These are phyloP conservation scores for Tinea semifulvella DNA, from an alignment of 2,888 invertebrate species.

Conservation along the genomic window DNA sequence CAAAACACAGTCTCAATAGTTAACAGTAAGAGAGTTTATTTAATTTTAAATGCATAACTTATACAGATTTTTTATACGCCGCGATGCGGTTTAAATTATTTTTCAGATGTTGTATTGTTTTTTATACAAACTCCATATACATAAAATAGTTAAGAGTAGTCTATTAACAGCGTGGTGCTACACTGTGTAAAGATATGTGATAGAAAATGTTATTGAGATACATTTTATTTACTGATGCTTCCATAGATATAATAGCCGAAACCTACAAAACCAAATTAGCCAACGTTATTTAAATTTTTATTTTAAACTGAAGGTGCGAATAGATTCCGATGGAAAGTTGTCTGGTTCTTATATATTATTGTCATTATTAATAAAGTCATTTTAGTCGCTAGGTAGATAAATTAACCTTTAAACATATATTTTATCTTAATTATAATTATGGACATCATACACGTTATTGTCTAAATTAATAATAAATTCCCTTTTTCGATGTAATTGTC, in stretches of 20 bases:
- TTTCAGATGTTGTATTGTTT: conserved; percentile 61
- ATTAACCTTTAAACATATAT: neutral
- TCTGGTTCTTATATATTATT: no score
- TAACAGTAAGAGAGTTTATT: conserved; percentile 61
- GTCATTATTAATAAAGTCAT: conserved; percentile 2
- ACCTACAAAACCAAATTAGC: neutral
- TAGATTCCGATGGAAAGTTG: neutral
- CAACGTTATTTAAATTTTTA: neutral
- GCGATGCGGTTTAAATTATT: conserved; percentile 51
- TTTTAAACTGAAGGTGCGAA: neutral
- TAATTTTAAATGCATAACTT: conserved; percentile 59
- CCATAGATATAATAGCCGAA: conserved; percentile 45
- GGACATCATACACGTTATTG: neutral
- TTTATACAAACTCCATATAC: conserved; percentile 64
- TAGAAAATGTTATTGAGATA: conserved; percentile 61
- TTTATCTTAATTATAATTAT: neutral
- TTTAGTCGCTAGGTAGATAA: conserved; percentile 9
- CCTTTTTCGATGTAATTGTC: conserved; percentile 2
- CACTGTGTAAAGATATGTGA: conserved; percentile 65
- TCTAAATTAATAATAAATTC: neutral
- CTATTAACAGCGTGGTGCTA: conserved; percentile 66
- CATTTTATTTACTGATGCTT: conserved; percentile 64
- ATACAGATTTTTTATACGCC: conserved; percentile 63
- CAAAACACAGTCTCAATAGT: conserved; percentile 61
- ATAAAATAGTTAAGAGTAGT: conserved; percentile 58